Conservation (phyloP, 2,113 vertebrate species). For the human region GRCh38 chr19:53999001-53999500, state of each 20-base stretch:
- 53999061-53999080: too few species aligned
- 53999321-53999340: background rate
- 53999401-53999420: background rate
- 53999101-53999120: too few species aligned
- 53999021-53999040: background rate
- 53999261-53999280: background rate
- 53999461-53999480: background rate
- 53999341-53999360: background rate
- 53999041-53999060: background rate
- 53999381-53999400: too few species aligned
- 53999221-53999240: background rate
- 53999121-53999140: too few species aligned
- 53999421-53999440: background rate
- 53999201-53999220: too few species aligned
- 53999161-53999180: background rate
- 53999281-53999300: fast-evolving
- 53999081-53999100: too few species aligned
- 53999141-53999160: too few species aligned
- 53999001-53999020: background rate
- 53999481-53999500: background rate
- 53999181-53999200: background rate
- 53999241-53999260: background rate
- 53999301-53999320: background rate
- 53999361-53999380: background rate
- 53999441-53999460: background rate